These are phyloP conservation scores for Cheilosia pagana DNA, from an alignment of 2,888 invertebrate species.

Conservation along the genomic window DNA sequence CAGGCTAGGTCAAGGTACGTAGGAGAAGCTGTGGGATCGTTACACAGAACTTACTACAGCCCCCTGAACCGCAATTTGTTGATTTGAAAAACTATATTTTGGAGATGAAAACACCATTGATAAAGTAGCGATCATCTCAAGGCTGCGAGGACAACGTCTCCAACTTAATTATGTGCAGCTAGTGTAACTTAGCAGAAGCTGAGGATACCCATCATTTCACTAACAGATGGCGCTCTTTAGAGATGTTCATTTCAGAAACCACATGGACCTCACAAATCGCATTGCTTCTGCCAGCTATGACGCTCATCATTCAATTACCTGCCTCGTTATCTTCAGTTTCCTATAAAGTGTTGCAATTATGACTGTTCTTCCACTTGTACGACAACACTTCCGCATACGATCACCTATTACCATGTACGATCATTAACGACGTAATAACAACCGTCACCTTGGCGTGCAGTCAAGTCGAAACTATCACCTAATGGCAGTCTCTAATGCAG, in stretches of 20 bases:
- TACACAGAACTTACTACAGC: too few relatives aligned
- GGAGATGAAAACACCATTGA: too few relatives aligned
- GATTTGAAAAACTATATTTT: too few relatives aligned
- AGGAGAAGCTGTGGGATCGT: too few relatives aligned
- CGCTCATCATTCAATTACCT: background rate
- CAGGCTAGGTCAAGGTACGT: too few relatives aligned
- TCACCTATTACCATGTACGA: constrained; percentile 1
- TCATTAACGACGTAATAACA: constrained; percentile 16
- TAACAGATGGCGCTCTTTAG: too few relatives aligned
- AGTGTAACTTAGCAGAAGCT: too few relatives aligned
- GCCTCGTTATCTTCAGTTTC: background rate
- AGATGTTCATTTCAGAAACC: background rate
- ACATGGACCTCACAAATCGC: background rate
- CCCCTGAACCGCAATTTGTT: too few relatives aligned
- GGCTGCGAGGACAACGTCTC: too few relatives aligned
- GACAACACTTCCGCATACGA: constrained; percentile 1
- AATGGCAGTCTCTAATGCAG: background rate
- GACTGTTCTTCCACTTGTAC: background rate
- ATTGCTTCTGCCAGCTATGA: background rate
- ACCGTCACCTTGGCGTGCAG: constrained; percentile 13
- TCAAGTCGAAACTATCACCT: background rate
- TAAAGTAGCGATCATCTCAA: too few relatives aligned
- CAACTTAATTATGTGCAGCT: too few relatives aligned
- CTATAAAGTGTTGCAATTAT: constrained; percentile 8
- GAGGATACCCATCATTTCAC: too few relatives aligned